phyloP scores from a whole-genome alignment of 2,797 vertebrate species.

The Acrocephalus scirpaceus region DNA sequence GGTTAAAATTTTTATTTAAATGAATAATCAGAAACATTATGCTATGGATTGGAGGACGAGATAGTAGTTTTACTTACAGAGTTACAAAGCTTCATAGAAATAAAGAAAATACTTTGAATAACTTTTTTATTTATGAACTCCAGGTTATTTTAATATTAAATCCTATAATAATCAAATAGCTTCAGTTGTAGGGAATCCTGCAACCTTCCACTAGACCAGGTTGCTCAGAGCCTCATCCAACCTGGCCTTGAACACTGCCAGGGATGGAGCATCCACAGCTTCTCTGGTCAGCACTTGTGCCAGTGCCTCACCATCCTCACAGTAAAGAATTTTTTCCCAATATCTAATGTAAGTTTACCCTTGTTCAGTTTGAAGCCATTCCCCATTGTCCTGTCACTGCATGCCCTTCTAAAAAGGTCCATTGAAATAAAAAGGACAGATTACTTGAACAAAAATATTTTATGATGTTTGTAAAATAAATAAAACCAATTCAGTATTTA shows the following conservation, averaged over 20 bases:
- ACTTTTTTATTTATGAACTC: not conserved
- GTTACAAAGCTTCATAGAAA: not conserved
- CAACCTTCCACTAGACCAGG: not conserved
- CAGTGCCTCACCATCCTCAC: no score
- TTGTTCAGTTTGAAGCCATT: not conserved
- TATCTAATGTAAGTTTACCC: not conserved
- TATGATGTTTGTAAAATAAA: not conserved
- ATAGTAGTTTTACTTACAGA: not conserved
- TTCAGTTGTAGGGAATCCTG: not conserved
- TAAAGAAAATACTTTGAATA: not conserved
- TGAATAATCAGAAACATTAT: not conserved
- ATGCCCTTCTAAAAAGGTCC: not conserved
- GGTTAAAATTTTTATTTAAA: not conserved
- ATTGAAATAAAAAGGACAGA: not conserved
- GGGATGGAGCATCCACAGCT: not conserved
- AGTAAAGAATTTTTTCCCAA: not conserved
- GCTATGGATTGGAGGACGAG: not conserved
- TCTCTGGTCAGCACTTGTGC: not conserved
- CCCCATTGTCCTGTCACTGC: not conserved
- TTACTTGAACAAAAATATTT: conserved; percentile 11
- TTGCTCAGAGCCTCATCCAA: not conserved
- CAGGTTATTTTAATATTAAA: not conserved
- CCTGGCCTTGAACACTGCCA: not conserved
- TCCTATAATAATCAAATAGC: not conserved
- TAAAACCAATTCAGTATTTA: not conserved